These are phyloP conservation scores for Phaethon lepturus DNA, from an alignment of 2,113 vertebrate species.

Conservation along the genomic window DNA sequence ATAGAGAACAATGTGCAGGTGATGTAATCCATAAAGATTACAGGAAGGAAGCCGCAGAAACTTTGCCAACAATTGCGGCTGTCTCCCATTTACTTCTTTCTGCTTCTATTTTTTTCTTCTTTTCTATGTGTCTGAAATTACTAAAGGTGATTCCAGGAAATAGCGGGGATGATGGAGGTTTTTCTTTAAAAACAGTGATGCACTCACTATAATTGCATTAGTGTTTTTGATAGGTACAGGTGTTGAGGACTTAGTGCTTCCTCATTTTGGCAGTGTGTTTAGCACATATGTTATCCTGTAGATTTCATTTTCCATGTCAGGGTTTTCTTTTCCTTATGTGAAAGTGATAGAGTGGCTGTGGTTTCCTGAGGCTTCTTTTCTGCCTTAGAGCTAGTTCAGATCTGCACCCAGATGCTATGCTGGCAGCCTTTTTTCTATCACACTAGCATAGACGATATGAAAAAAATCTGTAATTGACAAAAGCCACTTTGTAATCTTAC, in stretches of 20 bases:
- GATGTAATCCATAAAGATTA: neutral
- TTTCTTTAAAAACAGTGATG: neutral
- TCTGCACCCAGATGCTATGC: neutral
- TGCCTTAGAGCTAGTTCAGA: neutral
- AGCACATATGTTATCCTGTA: neutral
- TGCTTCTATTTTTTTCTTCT: neutral
- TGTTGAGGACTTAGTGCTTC: neutral
- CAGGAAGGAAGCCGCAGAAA: neutral
- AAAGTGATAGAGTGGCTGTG: neutral
- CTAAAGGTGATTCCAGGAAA: neutral
- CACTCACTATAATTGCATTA: neutral
- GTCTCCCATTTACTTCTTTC: neutral
- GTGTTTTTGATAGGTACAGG: neutral
- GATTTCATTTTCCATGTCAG: neutral
- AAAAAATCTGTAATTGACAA: neutral
- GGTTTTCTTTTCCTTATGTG: neutral
- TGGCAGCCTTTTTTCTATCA: neutral
- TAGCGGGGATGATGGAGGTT: neutral
- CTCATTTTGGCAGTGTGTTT: neutral
- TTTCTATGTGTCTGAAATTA: neutral
- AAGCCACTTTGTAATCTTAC: neutral
- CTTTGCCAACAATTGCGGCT: neutral
- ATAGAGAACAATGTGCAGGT: neutral
- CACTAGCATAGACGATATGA: neutral
- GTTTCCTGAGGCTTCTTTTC: neutral